A percentile compares a stretch with the other conserved stretches of the same genome.
These are phyloP conservation scores for Pseudotriccus pelzelni DNA, from an alignment of 2,797 vertebrate genomes.

Conservation along the genomic window DNA sequence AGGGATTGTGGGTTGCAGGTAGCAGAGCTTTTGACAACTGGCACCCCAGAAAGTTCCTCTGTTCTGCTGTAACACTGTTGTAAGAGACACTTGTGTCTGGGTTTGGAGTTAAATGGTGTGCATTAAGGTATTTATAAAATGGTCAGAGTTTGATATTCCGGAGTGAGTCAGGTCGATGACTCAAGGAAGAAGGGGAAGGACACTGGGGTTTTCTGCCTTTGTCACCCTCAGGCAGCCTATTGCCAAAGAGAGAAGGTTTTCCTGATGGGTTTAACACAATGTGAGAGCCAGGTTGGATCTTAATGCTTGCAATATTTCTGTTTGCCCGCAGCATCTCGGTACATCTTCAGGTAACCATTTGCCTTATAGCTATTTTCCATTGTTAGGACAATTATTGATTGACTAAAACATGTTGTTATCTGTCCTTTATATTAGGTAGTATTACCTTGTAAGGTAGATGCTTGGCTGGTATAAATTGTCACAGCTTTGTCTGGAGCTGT, in stretches of 20 bases:
- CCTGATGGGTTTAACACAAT: slow-evolving; percentile 59
- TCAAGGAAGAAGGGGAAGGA: neutral
- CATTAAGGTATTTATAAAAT: neutral
- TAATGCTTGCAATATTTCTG: slow-evolving; percentile 82
- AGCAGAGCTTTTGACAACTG: neutral
- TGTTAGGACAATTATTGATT: slow-evolving; percentile 81
- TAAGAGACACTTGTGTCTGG: neutral
- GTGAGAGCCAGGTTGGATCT: slow-evolving; percentile 82
- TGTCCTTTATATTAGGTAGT: slow-evolving; percentile 83
- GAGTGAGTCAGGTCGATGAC: neutral
- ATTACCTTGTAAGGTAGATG: slow-evolving; percentile 77
- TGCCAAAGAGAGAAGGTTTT: slow-evolving; percentile 82
- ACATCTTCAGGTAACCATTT: slow-evolving; percentile 95
- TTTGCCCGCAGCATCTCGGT: slow-evolving; percentile 84
- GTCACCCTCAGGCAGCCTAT: slow-evolving; percentile 80
- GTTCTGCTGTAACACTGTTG: neutral
- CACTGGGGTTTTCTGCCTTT: slow-evolving; percentile 70
- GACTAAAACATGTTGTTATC: slow-evolving; percentile 80
- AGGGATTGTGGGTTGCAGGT: neutral
- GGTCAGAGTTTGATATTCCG: neutral
- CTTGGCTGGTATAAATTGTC: slow-evolving; percentile 49
- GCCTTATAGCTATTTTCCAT: slow-evolving; percentile 92
- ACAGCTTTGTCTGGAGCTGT: slow-evolving; percentile 30
- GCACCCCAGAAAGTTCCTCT: neutral
- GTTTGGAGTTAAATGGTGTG: neutral